A percentile compares a stretch with the other conserved stretches of the same genome.
These are phyloP conservation scores for Cephus runcator DNA, from an alignment of 2,888 invertebrate species.

Conservation along the genomic window DNA sequence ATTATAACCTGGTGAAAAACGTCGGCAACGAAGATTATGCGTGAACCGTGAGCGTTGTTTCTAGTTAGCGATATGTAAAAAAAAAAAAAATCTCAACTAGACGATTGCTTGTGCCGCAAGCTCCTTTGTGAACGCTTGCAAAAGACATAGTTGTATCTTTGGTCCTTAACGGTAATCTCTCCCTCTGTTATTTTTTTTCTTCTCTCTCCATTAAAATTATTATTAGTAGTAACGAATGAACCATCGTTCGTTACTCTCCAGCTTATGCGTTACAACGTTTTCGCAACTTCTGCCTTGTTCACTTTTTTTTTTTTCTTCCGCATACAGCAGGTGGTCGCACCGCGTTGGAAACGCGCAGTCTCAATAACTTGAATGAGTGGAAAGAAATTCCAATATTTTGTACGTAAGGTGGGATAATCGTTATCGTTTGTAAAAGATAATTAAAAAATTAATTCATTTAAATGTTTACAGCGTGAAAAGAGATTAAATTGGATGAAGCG, in stretches of 20 bases:
- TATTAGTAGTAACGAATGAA: slow-evolving; percentile 19
- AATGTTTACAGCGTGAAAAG: too few relatives aligned
- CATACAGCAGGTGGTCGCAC: background rate
- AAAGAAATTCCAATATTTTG: background rate
- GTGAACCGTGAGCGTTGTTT: slow-evolving; percentile 26
- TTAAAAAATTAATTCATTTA: background rate
- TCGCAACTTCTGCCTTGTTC: background rate
- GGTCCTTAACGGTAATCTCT: slow-evolving; percentile 56
- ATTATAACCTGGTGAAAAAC: background rate
- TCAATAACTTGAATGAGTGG: background rate
- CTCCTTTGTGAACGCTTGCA: slow-evolving; percentile 42
- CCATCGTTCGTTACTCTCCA: background rate
- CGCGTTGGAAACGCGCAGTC: background rate
- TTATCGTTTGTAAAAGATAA: background rate
- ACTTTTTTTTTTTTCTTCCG: background rate
- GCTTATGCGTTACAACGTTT: background rate
- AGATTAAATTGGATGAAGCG: background rate
- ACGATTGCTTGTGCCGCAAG: slow-evolving; percentile 47
- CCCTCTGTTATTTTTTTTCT: background rate
- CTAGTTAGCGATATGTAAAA: slow-evolving; percentile 39
- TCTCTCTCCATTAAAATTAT: background rate
- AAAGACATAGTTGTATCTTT: slow-evolving; percentile 58
- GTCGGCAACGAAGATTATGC: slow-evolving; percentile 1
- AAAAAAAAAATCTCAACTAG: slow-evolving; percentile 32
- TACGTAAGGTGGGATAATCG: background rate